These are phyloP conservation scores for Dolichotis patagonum DNA, from an alignment of 2,113 vertebrate species.

Conservation along the genomic window DNA sequence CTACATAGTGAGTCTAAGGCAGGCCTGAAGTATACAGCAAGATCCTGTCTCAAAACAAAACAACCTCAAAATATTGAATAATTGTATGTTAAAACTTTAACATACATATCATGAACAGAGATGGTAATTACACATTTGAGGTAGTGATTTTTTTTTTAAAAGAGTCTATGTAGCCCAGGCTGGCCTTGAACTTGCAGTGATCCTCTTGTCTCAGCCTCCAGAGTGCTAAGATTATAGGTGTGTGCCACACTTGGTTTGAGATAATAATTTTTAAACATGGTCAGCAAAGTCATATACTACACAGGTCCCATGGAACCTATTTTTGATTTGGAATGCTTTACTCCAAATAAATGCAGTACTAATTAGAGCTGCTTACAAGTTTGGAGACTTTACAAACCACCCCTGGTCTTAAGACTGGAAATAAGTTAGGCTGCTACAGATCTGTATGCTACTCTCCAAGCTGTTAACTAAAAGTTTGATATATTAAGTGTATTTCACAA, in stretches of 20 bases:
- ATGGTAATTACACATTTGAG: conserved; percentile 16
- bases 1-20: not conserved
- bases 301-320: not conserved
- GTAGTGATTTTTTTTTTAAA: not conserved
- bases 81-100: not conserved
- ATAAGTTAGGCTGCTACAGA: not conserved
- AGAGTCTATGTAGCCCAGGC: not conserved
- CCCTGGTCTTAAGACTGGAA: not conserved
- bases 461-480: not conserved
- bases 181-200: not conserved
- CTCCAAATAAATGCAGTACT: not conserved
- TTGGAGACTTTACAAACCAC: not conserved
- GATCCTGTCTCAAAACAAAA: not conserved
- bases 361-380: not conserved
- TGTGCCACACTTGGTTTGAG: not conserved
- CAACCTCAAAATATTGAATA: conserved; percentile 3
- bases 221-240: not conserved
- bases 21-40: not conserved
- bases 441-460: not conserved
- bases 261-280: not conserved
- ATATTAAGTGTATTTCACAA: not conserved
- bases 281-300: not conserved
- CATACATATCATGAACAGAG: not conserved
- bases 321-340: not conserved
- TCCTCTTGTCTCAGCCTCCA: not conserved